Percentiles rank a stretch among this genome's conserved stretches.
These are phyloP conservation scores for Barypeithes pellucidus DNA, from an alignment of 2,888 invertebrate genomes.

Conservation along the genomic window DNA sequence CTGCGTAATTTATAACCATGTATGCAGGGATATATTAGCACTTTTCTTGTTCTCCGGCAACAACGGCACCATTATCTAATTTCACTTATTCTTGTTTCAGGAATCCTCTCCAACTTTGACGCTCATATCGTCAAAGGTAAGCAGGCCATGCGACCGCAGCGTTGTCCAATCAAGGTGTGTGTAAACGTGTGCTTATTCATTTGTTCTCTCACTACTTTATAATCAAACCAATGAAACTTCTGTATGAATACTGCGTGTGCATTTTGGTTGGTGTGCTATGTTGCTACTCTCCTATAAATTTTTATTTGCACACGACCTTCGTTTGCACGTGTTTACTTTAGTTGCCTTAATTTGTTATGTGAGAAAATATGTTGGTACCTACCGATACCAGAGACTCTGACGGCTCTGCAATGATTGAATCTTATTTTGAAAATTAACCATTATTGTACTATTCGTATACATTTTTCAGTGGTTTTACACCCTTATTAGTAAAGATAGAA, in stretches of 20 bases:
- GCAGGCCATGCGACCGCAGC: constrained; percentile 73
- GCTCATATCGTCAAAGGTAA: constrained; percentile 86
- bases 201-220: constrained; percentile 46
- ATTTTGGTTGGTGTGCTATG: constrained; percentile 49
- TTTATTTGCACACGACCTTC: constrained; percentile 30
- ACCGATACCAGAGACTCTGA: too few relatives aligned
- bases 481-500: too few relatives aligned
- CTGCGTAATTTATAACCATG: too few relatives aligned
- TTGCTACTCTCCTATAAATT: constrained; percentile 29
- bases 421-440: too few relatives aligned
- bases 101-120: constrained; percentile 86
- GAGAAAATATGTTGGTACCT: background rate
- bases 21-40: too few relatives aligned
- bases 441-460: too few relatives aligned
- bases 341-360: background rate
- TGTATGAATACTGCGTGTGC: constrained; percentile 37
- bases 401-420: too few relatives aligned
- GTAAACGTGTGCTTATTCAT: constrained; percentile 59
- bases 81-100: constrained; percentile 74
- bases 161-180: constrained; percentile 72
- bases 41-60: background rate
- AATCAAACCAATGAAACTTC: constrained; percentile 45
- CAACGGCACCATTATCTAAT: constrained; percentile 18
- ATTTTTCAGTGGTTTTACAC: too few relatives aligned
- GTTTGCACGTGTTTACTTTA: constrained; percentile 29